Evolutionary conservation across 2,797 vertebrate species (phyloP), one percentile per base, ranked within the genome.

Genomic region (Thripadectes ignobilis): DNA sequence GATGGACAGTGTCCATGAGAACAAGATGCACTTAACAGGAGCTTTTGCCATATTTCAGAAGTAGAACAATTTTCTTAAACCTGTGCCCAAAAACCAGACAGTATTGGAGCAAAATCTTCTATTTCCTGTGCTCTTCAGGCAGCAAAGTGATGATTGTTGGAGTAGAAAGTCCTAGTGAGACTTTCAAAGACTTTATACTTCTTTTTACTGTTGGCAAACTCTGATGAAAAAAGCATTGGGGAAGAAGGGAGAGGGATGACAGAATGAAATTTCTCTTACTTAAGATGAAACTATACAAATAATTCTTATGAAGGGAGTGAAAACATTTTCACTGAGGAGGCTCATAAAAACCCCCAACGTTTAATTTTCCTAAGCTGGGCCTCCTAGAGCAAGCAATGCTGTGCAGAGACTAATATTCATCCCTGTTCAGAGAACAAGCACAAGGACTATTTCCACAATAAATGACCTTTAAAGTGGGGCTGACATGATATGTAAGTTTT

Each of bases 371-470:
- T 74, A 72, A 93, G 38, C 45, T 38, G 16, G 30, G 26, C 21
- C 14, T 80, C 65, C 49, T 62, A 41, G 46, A 59, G 67, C 0
- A 0, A 88, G 45, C 67, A 87, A 49, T 32, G 27, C 38, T 69
- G 45, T 83, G 27, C 86, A 4, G 15, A 85, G 61, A 39, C 57
- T 68, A 87, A 85, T 85, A 88, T 59, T 51, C 80, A 66, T 48
- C 48, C 66, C 69, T 69, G n/a, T 30, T 85, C 71, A 80, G 52
- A 93, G 77, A 89, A 71, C 52, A 36, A 88, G 51, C 58, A 74
- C 65, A 65, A 91, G 65, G 61, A 67, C 75, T 71, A 80, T 85
- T 92, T 95, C 80, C 61, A 77, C 71, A 71, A 92, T 23, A 91
- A 95, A 93, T 61, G 77, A 77, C 80, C 84, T 87, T 82, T 79